A percentile compares a stretch with the other conserved stretches of the same genome.
Evolutionary conservation across 2,888 invertebrate genomes (phyloP).

Genomic region (Nomada lathburiana): DNA sequence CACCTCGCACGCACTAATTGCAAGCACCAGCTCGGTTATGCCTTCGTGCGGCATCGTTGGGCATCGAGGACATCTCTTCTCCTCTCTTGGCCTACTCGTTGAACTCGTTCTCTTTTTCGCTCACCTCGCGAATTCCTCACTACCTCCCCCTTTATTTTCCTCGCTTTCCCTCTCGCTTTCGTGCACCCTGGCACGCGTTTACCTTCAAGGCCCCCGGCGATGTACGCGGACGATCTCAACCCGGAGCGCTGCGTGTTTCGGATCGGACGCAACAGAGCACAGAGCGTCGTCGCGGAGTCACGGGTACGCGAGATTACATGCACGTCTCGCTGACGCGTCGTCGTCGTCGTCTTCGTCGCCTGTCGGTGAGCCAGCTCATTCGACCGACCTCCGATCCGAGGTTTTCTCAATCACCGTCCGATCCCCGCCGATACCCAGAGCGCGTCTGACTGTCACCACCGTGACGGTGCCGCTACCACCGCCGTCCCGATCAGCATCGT

Average conservation of each 20-base stretch:
- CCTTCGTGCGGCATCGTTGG: conserved; percentile 70
- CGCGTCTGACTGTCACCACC: conserved; percentile 61
- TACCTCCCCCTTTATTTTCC: background rate
- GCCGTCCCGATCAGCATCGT: conserved; percentile 22
- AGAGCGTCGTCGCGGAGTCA: too few species aligned
- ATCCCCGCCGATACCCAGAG: conserved; percentile 49
- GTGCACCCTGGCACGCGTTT: background rate
- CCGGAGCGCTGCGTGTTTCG: background rate
- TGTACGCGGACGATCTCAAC: background rate
- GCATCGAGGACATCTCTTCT: conserved; percentile 74
- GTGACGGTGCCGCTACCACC: conserved; percentile 31
- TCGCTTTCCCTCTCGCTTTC: background rate
- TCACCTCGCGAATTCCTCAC: background rate
- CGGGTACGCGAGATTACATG: conserved; percentile 13
- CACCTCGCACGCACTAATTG: conserved; percentile 64
- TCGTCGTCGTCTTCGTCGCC: background rate
- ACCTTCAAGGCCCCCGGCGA: background rate
- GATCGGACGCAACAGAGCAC: background rate
- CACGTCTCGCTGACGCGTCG: conserved; percentile 45
- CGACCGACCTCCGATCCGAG: conserved; percentile 40
- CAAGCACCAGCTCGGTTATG: conserved; percentile 52
- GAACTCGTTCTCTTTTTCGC: conserved; percentile 2
- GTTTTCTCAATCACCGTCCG: conserved; percentile 36
- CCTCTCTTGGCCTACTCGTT: conserved; percentile 19
- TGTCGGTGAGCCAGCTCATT: conserved; percentile 29